phyloP scores from a whole-genome alignment of 2,113 vertebrate genomes.

The Leptosomus discolor region DNA sequence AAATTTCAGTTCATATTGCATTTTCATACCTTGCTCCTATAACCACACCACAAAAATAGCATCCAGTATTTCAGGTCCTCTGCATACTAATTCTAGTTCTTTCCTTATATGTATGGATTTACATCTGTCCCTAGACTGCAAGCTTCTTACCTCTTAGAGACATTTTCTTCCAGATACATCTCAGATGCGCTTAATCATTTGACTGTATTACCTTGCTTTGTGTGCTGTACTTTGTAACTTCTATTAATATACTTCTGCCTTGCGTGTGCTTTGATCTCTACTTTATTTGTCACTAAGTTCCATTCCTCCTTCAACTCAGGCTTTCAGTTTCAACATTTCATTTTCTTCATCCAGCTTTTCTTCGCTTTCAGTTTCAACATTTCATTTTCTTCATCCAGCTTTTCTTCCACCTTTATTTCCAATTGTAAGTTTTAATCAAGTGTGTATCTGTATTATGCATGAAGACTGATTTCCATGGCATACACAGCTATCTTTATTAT shows the following conservation, averaged over 20 bases:
- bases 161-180: neutral
- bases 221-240: neutral
- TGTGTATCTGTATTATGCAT: accelerated
- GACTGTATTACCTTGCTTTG: accelerated
- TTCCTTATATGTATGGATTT: neutral
- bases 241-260: neutral
- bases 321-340: neutral
- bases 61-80: neutral
- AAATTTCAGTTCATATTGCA: neutral
- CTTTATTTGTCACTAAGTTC: neutral
- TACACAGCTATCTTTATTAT: neutral
- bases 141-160: neutral
- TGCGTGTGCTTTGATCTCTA: neutral
- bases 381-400: neutral
- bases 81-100: neutral
- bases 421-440: neutral
- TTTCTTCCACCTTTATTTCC: neutral
- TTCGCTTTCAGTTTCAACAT: neutral
- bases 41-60: neutral
- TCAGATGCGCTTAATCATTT: neutral
- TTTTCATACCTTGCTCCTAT: neutral
- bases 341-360: neutral
- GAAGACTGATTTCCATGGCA: neutral
- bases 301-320: neutral
- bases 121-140: neutral